phyloP scores from a whole-genome alignment of 2,888 invertebrate species.

The Eupsilia transversa region DNA sequence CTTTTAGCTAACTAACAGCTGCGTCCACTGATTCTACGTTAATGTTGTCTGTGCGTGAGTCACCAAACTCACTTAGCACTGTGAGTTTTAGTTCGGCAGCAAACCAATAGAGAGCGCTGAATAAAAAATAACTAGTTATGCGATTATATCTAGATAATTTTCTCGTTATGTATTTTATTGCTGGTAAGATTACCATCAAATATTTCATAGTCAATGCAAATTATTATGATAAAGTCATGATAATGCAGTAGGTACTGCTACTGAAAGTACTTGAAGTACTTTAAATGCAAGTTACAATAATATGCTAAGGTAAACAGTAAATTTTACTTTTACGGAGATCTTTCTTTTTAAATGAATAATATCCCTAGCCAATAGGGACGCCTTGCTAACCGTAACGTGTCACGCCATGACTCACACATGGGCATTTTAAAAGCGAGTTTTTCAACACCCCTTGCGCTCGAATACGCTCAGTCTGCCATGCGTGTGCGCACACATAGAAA shows the following conservation, averaged over 20 bases:
- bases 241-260: background rate
- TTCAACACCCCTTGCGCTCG: conserved; percentile 74
- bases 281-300: too few species aligned
- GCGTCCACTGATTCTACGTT: background rate
- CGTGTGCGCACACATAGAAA: conserved; percentile 72
- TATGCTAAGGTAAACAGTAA: too few species aligned
- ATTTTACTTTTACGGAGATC: background rate
- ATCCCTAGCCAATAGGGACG: conserved; percentile 38
- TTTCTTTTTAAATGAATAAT: conserved; percentile 28
- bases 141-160: conserved; percentile 1
- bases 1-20: conserved; percentile 7
- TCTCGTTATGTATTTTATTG: conserved; percentile 19
- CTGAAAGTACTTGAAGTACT: too few species aligned
- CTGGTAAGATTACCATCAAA: conserved; percentile 10
- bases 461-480: conserved; percentile 64
- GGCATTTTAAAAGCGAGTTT: conserved; percentile 65
- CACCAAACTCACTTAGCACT: background rate
- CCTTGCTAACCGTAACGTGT: conserved; percentile 33
- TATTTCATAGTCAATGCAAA: background rate
- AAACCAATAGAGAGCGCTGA: conserved; percentile 40
- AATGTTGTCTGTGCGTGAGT: background rate
- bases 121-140: background rate
- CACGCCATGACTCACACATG: conserved; percentile 69
- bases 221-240: conserved; percentile 1
- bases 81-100: conserved; percentile 8